Conservation (phyloP, 1,140 invertebrate genomes). For the Drosophila gunungcola region DNA sequence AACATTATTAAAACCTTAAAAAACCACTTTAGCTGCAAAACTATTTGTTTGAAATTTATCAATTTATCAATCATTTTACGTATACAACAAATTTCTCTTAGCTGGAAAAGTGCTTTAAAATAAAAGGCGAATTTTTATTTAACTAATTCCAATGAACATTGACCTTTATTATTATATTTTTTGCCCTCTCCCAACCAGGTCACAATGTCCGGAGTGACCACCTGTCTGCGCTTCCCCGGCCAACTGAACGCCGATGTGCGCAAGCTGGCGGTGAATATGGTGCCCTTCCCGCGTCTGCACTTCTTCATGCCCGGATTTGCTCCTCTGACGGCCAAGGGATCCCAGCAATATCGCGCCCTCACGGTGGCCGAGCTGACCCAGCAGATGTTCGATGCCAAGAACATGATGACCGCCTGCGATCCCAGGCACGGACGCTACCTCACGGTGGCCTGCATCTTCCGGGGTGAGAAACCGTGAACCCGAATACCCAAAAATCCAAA, state of each 20-base stretch:
- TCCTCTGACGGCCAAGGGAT: slow-evolving; percentile 94
- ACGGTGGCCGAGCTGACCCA: slow-evolving; percentile 95
- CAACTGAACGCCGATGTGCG: slow-evolving; percentile 95
- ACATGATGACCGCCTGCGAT: slow-evolving; percentile 99
- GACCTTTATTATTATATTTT: not conserved
- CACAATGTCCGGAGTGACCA: slow-evolving; percentile 95
- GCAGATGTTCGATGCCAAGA: slow-evolving; percentile 96
- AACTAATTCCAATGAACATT: too few relatives aligned
- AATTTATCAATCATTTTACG: too few relatives aligned
- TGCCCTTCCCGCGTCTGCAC: slow-evolving; percentile 97
- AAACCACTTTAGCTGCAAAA: too few relatives aligned
- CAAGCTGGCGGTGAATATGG: slow-evolving; percentile 99
- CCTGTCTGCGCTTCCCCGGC: slow-evolving; percentile 93
- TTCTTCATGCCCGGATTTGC: slow-evolving; percentile 99
- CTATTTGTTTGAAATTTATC: too few relatives aligned
- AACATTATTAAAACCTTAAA: too few relatives aligned
- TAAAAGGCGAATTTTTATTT: too few relatives aligned
- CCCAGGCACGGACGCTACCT: slow-evolving; percentile 96
- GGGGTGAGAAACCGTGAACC: slow-evolving; percentile 86
- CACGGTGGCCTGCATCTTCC: slow-evolving; percentile 97
- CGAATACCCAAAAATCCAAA: too few relatives aligned
- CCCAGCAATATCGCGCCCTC: slow-evolving; percentile 93
- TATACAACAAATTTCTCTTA: too few relatives aligned
- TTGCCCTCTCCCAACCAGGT: slow-evolving; percentile 59
- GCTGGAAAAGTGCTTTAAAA: too few relatives aligned